Conservation (phyloP, 2,113 vertebrate genomes). For the Cinclus cinclus region DNA sequence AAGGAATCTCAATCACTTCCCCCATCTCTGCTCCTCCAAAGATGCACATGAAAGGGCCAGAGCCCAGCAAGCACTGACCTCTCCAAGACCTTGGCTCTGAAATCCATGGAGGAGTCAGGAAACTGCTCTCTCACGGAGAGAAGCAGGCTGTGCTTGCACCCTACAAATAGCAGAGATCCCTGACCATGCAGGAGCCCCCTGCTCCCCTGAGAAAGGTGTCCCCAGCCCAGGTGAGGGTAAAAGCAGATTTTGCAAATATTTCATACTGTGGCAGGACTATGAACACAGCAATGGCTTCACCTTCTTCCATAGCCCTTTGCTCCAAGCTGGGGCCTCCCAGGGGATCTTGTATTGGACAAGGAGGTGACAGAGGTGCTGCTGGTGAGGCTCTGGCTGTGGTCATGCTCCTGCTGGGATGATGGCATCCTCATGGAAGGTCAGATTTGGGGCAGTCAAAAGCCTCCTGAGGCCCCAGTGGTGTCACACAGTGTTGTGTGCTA, state of each 20-base stretch:
- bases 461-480: neutral
- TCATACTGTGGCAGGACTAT: neutral
- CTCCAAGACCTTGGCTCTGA: neutral
- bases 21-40: neutral
- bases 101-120: neutral
- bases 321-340: neutral
- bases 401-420: neutral
- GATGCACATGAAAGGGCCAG: neutral
- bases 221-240: neutral
- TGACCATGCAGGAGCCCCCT: neutral
- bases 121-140: neutral
- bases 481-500: neutral
- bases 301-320: neutral
- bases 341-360: neutral
- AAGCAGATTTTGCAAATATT: neutral
- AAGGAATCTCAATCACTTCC: neutral
- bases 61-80: neutral
- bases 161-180: neutral
- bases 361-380: neutral
- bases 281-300: accelerated
- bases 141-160: neutral
- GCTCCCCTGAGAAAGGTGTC: neutral
- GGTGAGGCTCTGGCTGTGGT: accelerated
- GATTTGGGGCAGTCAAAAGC: neutral
- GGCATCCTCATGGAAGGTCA: neutral